These are phyloP conservation scores for Cynoglossus semilaevis DNA, from an alignment of 2,113 vertebrate species.

Conservation along the genomic window DNA sequence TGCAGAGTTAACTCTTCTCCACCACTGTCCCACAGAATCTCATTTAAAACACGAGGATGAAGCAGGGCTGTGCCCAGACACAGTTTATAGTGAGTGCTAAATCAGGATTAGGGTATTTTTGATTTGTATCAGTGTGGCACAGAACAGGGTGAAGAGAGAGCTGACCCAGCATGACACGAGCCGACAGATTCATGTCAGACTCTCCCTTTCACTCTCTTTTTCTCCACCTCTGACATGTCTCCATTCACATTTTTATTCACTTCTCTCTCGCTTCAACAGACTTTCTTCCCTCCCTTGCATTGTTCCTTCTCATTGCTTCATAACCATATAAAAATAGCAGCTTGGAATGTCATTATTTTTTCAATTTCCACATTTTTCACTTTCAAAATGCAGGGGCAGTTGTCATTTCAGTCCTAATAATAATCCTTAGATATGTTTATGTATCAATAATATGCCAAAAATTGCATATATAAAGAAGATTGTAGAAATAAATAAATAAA, in stretches of 20 bases:
- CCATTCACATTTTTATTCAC: slow-evolving; percentile 35
- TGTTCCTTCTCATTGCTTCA: slow-evolving; percentile 8
- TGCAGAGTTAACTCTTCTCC: slow-evolving; percentile 15
- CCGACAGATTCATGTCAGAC: slow-evolving; percentile 50
- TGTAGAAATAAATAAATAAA: no score
- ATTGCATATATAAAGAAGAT: no score
- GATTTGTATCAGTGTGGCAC: slow-evolving; percentile 31
- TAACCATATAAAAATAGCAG: background rate
- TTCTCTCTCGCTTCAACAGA: slow-evolving; percentile 22
- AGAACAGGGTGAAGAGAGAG: slow-evolving; percentile 42
- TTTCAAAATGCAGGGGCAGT: no score
- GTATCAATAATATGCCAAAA: no score
- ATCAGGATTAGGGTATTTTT: slow-evolving; percentile 41
- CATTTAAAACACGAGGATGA: slow-evolving; percentile 31
- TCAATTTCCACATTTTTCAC: slow-evolving; percentile 3
- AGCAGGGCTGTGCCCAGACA: slow-evolving; percentile 36
- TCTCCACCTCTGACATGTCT: slow-evolving; percentile 18
- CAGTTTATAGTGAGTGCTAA: slow-evolving; percentile 33
- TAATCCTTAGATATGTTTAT: no score
- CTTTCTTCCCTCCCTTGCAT: slow-evolving; percentile 3
- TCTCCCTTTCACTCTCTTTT: slow-evolving; percentile 10
- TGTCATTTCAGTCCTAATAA: no score
- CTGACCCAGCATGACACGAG: slow-evolving; percentile 33
- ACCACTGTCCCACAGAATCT: slow-evolving; percentile 18
- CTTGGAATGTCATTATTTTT: background rate